Evolutionary conservation across 2,113 vertebrate genomes (phyloP).

Genomic region (Caretta caretta): DNA sequence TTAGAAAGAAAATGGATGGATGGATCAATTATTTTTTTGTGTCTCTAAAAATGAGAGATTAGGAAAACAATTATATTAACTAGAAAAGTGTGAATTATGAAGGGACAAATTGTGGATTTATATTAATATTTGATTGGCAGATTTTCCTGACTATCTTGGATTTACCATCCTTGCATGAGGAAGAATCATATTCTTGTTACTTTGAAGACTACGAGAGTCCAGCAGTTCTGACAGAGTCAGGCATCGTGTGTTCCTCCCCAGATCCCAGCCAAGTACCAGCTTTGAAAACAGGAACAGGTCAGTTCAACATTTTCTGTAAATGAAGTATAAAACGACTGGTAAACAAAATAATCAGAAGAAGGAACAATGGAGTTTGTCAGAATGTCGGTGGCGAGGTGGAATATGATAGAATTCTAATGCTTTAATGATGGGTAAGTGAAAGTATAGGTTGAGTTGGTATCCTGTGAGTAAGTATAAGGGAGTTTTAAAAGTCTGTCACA

Average conservation of each 20-base stretch:
- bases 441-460: background rate
- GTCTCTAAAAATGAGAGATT: background rate
- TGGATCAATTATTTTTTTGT: background rate
- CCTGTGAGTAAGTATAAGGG: background rate
- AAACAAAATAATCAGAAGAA: background rate
- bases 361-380: accelerated
- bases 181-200: conserved; percentile 90
- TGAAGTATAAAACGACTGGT: background rate
- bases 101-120: conserved; percentile 3
- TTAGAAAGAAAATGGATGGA: background rate
- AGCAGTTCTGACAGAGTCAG: conserved; percentile 82
- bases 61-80: background rate
- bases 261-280: conserved; percentile 80
- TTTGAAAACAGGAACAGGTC: conserved; percentile 88
- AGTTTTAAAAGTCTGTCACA: background rate
- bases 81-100: background rate
- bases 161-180: conserved; percentile 84
- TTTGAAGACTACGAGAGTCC: conserved; percentile 87
- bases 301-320: conserved; percentile 60
- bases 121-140: conserved; percentile 74
- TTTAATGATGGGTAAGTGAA: background rate
- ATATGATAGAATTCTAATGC: background rate
- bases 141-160: conserved; percentile 87
- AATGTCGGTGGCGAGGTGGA: background rate
- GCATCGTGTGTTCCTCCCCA: conserved; percentile 91